A percentile compares a stretch with the other conserved stretches of the same genome.
Evolutionary conservation across 2,113 vertebrate species (phyloP).

Genomic region (Aspiorhynchus laticeps): DNA sequence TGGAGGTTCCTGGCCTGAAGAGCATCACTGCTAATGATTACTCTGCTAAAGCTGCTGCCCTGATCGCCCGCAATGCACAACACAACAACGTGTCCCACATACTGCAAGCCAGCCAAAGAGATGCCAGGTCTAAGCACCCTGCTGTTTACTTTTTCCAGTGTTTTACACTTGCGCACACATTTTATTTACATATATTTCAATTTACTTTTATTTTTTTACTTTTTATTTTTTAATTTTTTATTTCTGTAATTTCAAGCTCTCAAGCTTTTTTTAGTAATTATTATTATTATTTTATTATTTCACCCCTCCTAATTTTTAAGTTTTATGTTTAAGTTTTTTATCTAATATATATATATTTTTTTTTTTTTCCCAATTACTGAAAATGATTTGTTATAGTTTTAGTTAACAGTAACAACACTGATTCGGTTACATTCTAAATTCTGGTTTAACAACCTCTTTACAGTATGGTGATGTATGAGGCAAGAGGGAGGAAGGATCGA

Average conservation of each 20-base stretch:
- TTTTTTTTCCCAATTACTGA: not conserved
- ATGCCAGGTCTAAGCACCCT: slow-evolving; percentile 81
- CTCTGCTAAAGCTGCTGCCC: slow-evolving; percentile 80
- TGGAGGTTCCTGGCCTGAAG: slow-evolving; percentile 86
- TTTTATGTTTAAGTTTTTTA: not conserved
- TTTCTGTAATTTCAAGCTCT: not conserved
- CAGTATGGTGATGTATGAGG: slow-evolving; percentile 86
- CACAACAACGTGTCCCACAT: slow-evolving; percentile 80
- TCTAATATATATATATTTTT: not conserved
- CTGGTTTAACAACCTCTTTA: no score
- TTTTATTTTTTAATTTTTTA: not conserved
- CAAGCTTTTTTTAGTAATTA: no score
- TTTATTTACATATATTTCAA: no score
- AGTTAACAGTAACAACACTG: not conserved
- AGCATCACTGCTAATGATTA: slow-evolving; percentile 87
- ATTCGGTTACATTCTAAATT: not conserved
- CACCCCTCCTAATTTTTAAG: no score
- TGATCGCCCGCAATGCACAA: slow-evolving; percentile 82
- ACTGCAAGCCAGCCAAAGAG: slow-evolving; percentile 81
- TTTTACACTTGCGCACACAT: not conserved
- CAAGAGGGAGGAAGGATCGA: slow-evolving; percentile 73
- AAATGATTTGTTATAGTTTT: not conserved
- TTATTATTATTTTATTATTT: no score
- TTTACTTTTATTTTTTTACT: not conserved
- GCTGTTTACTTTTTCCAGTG: not conserved